Evolutionary conservation across 2,888 invertebrate genomes (phyloP).

Genomic region (Rotaria magnacalcarata): DNA sequence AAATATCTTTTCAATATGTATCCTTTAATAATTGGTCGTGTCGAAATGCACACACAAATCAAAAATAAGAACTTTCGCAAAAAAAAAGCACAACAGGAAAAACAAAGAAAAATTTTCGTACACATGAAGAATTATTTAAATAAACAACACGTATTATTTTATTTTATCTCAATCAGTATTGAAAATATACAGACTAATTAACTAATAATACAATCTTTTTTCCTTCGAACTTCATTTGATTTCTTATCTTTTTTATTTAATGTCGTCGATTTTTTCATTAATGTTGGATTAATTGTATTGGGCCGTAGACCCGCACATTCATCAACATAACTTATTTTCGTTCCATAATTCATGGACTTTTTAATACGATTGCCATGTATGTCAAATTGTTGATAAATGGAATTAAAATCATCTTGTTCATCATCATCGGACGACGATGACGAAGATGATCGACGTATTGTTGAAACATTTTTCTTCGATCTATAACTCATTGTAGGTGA

Average conservation of each 20-base stretch:
- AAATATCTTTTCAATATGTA: not conserved
- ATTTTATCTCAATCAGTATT: too few relatives aligned
- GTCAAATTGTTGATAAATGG: slow-evolving; percentile 8
- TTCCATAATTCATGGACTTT: slow-evolving; percentile 36
- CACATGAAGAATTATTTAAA: not conserved
- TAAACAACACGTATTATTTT: slow-evolving; percentile 10
- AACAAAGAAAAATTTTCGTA: not conserved
- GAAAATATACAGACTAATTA: not conserved
- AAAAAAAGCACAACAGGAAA: not conserved
- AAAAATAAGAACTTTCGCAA: slow-evolving; percentile 7
- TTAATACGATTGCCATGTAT: not conserved
- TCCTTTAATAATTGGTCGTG: not conserved
- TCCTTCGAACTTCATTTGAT: not conserved
- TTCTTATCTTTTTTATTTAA: slow-evolving; percentile 6
- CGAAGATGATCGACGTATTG: not conserved
- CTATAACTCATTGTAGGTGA: not conserved
- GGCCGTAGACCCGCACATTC: not conserved
- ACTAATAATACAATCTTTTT: slow-evolving; percentile 35
- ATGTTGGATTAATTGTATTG: not conserved
- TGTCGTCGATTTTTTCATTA: not conserved
- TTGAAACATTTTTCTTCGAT: not conserved
- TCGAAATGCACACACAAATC: slow-evolving; percentile 14
- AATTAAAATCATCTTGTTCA: not conserved
- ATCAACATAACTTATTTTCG: slow-evolving; percentile 46
- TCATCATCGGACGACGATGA: not conserved